A percentile compares a stretch with the other conserved stretches of the same genome.
Conservation (phyloP, 2,888 invertebrate genomes). For the Tuta absoluta region DNA sequence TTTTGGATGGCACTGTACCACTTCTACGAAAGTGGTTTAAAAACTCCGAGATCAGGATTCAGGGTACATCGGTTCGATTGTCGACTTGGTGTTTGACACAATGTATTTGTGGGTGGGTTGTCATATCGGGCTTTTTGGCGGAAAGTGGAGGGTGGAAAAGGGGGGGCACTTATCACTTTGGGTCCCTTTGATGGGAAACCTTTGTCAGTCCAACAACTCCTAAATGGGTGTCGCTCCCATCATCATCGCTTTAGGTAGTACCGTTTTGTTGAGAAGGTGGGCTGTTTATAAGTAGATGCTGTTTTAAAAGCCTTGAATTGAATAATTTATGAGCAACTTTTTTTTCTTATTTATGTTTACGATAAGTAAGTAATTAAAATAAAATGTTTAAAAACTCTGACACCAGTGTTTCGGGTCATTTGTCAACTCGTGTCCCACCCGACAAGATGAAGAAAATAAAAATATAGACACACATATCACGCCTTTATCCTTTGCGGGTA, state of each 20-base stretch:
- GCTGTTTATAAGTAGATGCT: background rate
- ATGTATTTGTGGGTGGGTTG: background rate
- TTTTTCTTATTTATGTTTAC: background rate
- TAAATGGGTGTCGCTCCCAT: conserved; percentile 20
- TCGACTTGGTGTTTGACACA: too few relatives aligned
- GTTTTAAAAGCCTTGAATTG: background rate
- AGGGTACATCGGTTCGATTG: too few relatives aligned
- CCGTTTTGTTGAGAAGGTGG: background rate
- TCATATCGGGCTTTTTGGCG: background rate
- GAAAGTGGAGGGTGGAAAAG: background rate
- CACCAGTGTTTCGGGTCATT: too few relatives aligned
- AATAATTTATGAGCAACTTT: background rate
- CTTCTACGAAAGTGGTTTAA: too few relatives aligned
- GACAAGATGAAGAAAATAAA: too few relatives aligned
- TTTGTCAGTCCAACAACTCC: conserved; percentile 25
- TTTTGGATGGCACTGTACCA: too few relatives aligned
- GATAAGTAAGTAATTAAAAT: too few relatives aligned
- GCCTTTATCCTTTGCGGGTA: too few relatives aligned
- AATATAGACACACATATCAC: too few relatives aligned
- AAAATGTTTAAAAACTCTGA: too few relatives aligned
- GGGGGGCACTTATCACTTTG: conserved; percentile 28
- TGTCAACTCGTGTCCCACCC: too few relatives aligned
- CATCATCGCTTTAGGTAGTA: background rate
- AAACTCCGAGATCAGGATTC: too few relatives aligned
- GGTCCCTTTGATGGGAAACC: conserved; percentile 24